Percentiles rank a stretch among this genome's conserved stretches.
Evolutionary conservation across 2,888 invertebrate genomes (phyloP).

Genomic region (Drosophila melanosoma): DNA sequence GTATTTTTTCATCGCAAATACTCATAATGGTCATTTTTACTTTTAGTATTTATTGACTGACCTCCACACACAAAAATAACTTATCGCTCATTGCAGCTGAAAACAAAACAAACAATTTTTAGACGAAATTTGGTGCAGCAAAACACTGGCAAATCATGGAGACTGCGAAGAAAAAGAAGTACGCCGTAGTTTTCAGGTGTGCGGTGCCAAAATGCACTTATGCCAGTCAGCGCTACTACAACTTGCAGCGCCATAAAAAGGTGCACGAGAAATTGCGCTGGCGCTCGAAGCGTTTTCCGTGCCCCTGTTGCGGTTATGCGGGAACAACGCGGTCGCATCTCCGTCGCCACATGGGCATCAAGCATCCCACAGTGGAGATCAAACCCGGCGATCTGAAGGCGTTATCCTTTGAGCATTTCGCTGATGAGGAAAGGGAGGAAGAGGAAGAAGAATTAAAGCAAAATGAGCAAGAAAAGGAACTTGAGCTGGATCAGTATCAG

Average conservation of each 20-base stretch:
- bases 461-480: background rate
- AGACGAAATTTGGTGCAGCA: background rate
- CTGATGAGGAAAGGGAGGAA: background rate
- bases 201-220: constrained; percentile 44
- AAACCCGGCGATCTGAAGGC: constrained; percentile 23
- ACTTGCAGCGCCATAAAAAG: constrained; percentile 48
- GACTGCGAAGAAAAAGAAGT: constrained; percentile 6
- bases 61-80: background rate
- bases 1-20: background rate
- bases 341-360: constrained; percentile 45
- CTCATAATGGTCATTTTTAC: background rate
- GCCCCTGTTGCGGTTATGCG: constrained; percentile 51
- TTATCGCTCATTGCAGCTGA: background rate
- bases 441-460: background rate
- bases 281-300: constrained; percentile 51
- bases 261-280: constrained; percentile 44
- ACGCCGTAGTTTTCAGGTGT: constrained; percentile 36
- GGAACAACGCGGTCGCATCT: constrained; percentile 48
- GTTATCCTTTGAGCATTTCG: constrained; percentile 37
- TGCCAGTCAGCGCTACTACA: constrained; percentile 39
- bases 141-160: constrained; percentile 18
- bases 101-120: background rate
- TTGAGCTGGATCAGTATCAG: background rate
- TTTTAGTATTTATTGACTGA: background rate
- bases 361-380: constrained; percentile 39